Evolutionary conservation across 2,888 invertebrate genomes (phyloP), one percentile per base, ranked within the genome.

Genomic region (Brachynemurus nebulosus): DNA sequence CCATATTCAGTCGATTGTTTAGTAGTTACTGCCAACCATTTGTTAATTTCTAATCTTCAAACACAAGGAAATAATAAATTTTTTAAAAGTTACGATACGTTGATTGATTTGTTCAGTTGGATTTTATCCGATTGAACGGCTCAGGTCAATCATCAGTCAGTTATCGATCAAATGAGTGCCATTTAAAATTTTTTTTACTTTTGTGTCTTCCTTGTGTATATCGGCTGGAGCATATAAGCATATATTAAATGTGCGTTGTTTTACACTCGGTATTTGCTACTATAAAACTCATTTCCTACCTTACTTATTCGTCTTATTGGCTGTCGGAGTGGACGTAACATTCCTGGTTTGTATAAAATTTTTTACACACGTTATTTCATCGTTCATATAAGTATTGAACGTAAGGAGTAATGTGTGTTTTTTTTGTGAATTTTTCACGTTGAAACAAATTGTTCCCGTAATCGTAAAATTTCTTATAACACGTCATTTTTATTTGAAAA

Each of bases 151-250:
- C 36, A 41, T 41, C 34, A 25, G 39, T 40, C 40, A 44, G n/a
- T n/a, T 42, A 17, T 16, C 34, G 44, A 44, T 20, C 44, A 44
- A 44, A 44, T 44, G 44, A 44, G 44, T 44, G 44, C 44, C 44
- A 44, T 42, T 42, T 25, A 14, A 33, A 40, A 14, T 19, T 11
- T n/a, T 21, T 18, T 39, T 20, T 39, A 23, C 19, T 20, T 20
- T 39, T 12, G 16, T 42, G 33, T 42, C 42, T 37, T 37, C 37
- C 37, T 37, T 30, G 30, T 30, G 30, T 30, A n/a, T n/a, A 20
- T 37, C 37, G 37, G 37, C 37, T 20, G 37, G n/a, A 37, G 37
- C 18, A 37, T 12, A n/a, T n/a, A n/a, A n/a, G n/a, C n/a, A n/a
- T n/a, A n/a, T n/a, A n/a, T n/a, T n/a, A n/a, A n/a, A n/a, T n/a